Base-by-base conservation (phyloP, 2,888 invertebrate species). In the Strigamia crassipes region DNA sequence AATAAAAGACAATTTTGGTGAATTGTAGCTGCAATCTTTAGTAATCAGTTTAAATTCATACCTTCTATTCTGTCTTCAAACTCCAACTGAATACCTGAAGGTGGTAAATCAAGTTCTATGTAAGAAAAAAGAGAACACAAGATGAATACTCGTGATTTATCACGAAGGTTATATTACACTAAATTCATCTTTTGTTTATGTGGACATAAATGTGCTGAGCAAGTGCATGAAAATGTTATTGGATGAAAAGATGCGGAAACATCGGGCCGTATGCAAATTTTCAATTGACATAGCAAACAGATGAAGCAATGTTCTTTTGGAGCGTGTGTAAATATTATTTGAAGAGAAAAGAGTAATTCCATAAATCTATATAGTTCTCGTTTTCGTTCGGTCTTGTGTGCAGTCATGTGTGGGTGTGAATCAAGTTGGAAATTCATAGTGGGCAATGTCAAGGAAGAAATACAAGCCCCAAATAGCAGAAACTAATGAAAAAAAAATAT, bases 1-100 rank as follows among this genome's bases (percentile, higher is more conserved):
- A n/a, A n/a, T n/a, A n/a, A n/a, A n/a, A n/a, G n/a, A n/a, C n/a
- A n/a, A n/a, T n/a, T n/a, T n/a, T n/a, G n/a, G n/a, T n/a, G n/a
- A n/a, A n/a, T n/a, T n/a, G n/a, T n/a, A n/a, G n/a, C n/a, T n/a
- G n/a, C n/a, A n/a, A n/a, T n/a, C n/a, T n/a, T n/a, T n/a, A n/a
- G n/a, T n/a, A n/a, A n/a, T n/a, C n/a, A n/a, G n/a, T n/a, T n/a
- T n/a, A 27, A 27, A 27, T 27, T 6, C 38, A 38, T 80, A 80
- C 80, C 80, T 80, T 41, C 80, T 56, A 80, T 38, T 21, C 41
- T 80, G 31, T 80, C 80, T 80, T 51, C 80, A 51, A 80, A 23
- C 56, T 80, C 80, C 13, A 80, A 10, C 21, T 80, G 31, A 56
- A 27, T 80, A 56, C 80, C 56, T 21, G 80, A 51, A 21, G 80